A percentile compares a stretch with the other conserved stretches of the same genome.
Conservation (phyloP, 2,888 invertebrate genomes). For the Mechanitis mazaeus region DNA sequence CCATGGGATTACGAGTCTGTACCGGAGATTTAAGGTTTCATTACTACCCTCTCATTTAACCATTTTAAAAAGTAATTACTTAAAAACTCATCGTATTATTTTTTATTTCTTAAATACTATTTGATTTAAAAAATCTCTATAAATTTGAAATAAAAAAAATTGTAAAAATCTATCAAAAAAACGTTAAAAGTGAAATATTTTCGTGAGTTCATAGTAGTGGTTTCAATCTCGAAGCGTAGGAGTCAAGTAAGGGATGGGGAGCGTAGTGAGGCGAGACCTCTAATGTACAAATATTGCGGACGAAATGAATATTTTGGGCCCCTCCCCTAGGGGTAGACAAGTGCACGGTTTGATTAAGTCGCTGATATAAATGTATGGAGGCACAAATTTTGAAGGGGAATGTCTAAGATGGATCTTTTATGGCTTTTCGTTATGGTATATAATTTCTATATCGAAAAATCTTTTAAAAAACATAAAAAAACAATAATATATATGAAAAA, state of each 20-base stretch:
- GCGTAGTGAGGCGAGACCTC: constrained; percentile 72
- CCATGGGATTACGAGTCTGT: constrained; percentile 73
- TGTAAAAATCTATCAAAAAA: neutral
- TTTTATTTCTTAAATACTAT: neutral
- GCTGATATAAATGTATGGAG: constrained; percentile 64
- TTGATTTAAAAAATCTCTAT: neutral
- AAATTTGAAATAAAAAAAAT: neutral
- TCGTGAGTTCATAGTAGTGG: constrained; percentile 39
- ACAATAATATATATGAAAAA: no score
- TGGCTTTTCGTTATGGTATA: constrained; percentile 5
- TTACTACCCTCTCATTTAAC: constrained; percentile 45
- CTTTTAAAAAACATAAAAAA: no score
- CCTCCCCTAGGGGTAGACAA: constrained; percentile 44
- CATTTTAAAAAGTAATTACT: constrained; percentile 14
- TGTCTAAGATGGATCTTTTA: constrained; percentile 19
- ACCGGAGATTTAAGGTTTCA: constrained; percentile 77
- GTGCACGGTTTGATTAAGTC: constrained; percentile 71
- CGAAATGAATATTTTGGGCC: constrained; percentile 72
- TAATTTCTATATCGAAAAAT: neutral
- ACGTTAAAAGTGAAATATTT: neutral
- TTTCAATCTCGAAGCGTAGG: constrained; percentile 42
- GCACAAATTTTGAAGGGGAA: constrained; percentile 45
- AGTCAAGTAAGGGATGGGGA: constrained; percentile 54
- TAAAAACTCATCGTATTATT: neutral
- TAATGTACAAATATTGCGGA: constrained; percentile 77